A percentile compares a stretch with the other conserved stretches of the same genome.
Conservation (phyloP, 2,888 invertebrate species). For the Drosophila mimica region DNA sequence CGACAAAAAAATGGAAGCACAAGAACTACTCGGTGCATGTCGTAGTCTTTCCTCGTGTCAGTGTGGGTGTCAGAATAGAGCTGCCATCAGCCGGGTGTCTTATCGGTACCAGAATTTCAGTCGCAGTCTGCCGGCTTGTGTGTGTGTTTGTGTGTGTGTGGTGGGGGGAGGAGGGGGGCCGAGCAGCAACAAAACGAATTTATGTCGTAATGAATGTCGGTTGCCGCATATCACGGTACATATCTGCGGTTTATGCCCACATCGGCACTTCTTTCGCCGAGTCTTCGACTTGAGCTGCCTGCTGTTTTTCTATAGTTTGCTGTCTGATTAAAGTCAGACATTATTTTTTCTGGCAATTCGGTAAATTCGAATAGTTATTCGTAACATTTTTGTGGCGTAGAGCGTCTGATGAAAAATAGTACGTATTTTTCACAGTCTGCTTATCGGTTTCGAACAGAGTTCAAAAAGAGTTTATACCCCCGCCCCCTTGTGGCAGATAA, state of each 20-base stretch:
- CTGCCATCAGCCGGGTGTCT: conserved; percentile 15
- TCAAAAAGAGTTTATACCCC: conserved; percentile 33
- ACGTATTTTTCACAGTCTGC: conserved; percentile 16
- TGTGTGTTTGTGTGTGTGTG: background rate
- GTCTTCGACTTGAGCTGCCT: conserved; percentile 14
- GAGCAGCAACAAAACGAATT: conserved; percentile 65
- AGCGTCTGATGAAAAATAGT: conserved; percentile 24
- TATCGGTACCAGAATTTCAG: conserved; percentile 31
- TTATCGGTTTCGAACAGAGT: conserved; percentile 34
- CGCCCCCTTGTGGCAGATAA: conserved; percentile 21
- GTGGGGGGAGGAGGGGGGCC: background rate
- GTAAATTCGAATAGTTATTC: conserved; percentile 51
- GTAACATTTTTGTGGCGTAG: conserved; percentile 34
- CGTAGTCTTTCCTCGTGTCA: conserved; percentile 1
- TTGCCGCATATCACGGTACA: conserved; percentile 66
- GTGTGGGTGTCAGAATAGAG: conserved; percentile 9
- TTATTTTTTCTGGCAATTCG: conserved; percentile 19
- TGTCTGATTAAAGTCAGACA: conserved; percentile 43
- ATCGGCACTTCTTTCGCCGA: conserved; percentile 47
- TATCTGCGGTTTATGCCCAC: conserved; percentile 66
- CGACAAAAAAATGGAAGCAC: conserved; percentile 4
- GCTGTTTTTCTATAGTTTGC: background rate
- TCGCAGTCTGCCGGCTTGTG: conserved; percentile 18
- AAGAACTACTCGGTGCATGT: conserved; percentile 1
- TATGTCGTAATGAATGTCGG: conserved; percentile 78